Base-by-base conservation (phyloP, 2,888 invertebrate genomes). In the Synanthedon myopaeformis region DNA sequence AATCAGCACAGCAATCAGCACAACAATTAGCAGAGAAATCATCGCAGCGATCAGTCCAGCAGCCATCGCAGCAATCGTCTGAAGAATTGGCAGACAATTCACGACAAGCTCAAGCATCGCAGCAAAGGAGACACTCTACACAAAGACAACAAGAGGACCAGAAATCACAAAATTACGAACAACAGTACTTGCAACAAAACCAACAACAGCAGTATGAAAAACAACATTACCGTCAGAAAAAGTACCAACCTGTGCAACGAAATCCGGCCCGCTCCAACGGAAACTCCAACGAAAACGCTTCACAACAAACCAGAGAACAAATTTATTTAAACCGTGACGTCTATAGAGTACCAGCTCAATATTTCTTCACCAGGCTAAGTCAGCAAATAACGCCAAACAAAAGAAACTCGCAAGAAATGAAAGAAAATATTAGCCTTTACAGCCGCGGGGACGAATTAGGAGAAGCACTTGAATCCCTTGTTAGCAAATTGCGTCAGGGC, bases 121-220 rank as follows among this genome's bases (percentile, higher is more conserved):
- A 45, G 48, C 2, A 45, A 45, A 17, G 14, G 11, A 14, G 13
- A n/a, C 14, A 45, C 48, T 45, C 14, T 1, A 45, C 5, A n/a
- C 11, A 45, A 45, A 17, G 11, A n/a, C 48, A 13, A 13, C 45
- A 45, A 45, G n/a, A 45, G n/a, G 48, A 13, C 8, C 28, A 8
- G 28, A 28, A 8, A 8, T 8, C 28, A 28, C 28, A 28, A 8
- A 28, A 8, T 8, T 6, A 19, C 49, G 14, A 49, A 14, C 49
- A 19, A 19, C 14, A 12, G 49, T 49, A 19, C 49, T 23, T 12
- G 17, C 49, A 6, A 12, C 49, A 49, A 45, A n/a, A 45, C 45
- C 14, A 45, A 41, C 42, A 41, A 49, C 42, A 50, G 45, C 50
- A 52, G 52, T 45, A n/a, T 12, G 6, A 41, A 41, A 53, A 55